phyloP scores from a whole-genome alignment of 2,113 vertebrate species.

The Haplochromis burtoni region DNA sequence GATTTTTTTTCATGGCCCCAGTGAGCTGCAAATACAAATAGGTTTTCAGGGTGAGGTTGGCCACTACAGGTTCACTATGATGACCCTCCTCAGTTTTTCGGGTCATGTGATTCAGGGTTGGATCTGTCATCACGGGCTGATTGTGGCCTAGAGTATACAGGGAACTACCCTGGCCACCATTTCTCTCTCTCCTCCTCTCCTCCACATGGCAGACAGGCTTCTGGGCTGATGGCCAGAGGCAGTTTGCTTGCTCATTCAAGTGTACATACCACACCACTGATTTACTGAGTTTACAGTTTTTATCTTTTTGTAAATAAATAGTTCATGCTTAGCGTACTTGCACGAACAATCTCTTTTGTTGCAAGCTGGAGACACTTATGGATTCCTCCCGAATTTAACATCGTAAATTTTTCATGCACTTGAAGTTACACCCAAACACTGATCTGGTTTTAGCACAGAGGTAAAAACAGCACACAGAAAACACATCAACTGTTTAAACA shows the following conservation, averaged over 20 bases:
- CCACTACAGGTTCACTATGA: not conserved
- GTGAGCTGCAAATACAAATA: not conserved
- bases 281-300: not conserved
- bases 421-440: not conserved
- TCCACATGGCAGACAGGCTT: not conserved
- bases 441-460: not conserved
- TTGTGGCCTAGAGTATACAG: not conserved
- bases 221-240: not conserved
- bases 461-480: not conserved
- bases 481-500: not conserved
- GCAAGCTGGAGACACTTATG: not conserved
- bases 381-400: not conserved
- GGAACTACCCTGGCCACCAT: not conserved
- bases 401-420: not conserved
- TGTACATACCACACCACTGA: not conserved
- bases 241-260: not conserved
- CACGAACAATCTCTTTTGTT: not conserved
- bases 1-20: not conserved
- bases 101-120: not conserved
- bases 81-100: not conserved
- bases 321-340: not conserved
- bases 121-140: not conserved
- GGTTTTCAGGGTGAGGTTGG: not conserved
- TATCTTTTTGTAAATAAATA: not conserved
- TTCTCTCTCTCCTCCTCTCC: not conserved